phyloP scores from a whole-genome alignment of 2,797 vertebrate genomes.

The Ciconia nigra region DNA sequence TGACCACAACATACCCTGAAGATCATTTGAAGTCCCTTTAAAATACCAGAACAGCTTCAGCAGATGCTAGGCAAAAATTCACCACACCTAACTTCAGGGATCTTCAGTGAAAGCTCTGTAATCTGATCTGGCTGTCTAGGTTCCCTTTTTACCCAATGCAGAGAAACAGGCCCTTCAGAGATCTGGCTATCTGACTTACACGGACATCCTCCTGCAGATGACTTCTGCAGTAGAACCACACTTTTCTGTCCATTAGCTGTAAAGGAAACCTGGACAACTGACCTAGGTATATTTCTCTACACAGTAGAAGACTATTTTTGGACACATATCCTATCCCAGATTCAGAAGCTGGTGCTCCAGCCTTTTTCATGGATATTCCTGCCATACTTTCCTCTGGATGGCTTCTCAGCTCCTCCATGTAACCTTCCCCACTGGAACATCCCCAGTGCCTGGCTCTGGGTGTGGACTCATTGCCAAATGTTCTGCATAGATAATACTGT shows the following conservation, averaged over 20 bases:
- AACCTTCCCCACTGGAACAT: not conserved
- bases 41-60: not conserved
- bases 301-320: not conserved
- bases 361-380: not conserved
- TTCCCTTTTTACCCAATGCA: not conserved
- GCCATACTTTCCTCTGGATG: not conserved
- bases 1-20: not conserved
- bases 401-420: not conserved
- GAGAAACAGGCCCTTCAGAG: not conserved
- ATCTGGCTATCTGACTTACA: not conserved
- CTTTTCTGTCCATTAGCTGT: not conserved
- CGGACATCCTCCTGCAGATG: not conserved
- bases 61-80: not conserved
- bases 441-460: not conserved
- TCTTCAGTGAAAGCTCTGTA: not conserved
- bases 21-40: not conserved
- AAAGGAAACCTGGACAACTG: not conserved
- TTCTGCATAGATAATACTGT: not conserved
- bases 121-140: not conserved
- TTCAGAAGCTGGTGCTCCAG: fast-evolving
- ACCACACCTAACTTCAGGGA: not conserved
- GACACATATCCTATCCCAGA: not conserved
- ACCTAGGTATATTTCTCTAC: not conserved
- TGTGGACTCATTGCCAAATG: not conserved
- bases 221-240: not conserved